Evolutionary conservation across 2,888 invertebrate species (phyloP).

Genomic region (Julus scandinavius): DNA sequence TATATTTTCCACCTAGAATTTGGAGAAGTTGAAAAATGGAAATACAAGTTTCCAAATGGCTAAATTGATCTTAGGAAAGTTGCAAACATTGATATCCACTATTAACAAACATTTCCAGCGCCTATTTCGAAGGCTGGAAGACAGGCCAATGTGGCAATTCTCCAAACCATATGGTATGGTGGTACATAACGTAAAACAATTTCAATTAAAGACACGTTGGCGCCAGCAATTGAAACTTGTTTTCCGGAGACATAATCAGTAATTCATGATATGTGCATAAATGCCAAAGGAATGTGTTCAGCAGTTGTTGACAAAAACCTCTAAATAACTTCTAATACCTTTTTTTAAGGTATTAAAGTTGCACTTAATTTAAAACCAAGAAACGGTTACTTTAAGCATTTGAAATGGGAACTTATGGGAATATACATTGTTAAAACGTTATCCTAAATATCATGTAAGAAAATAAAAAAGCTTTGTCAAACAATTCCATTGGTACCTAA

Average conservation of each 20-base stretch:
- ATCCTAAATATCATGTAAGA: no score
- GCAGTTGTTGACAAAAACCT: no score
- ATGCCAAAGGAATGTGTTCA: background rate
- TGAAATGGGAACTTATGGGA: no score
- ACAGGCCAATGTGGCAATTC: background rate
- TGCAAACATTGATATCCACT: background rate
- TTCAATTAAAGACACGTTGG: background rate
- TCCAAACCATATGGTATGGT: background rate
- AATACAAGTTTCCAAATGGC: background rate
- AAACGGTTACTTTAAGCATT: no score
- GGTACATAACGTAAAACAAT: background rate
- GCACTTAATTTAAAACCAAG: no score
- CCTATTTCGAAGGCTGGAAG: background rate
- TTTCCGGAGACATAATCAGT: background rate
- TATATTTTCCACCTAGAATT: no score
- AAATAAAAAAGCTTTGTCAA: no score
- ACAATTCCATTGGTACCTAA: no score
- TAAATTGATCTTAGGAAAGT: background rate
- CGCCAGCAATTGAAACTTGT: background rate
- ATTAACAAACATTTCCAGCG: background rate
- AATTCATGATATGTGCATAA: background rate
- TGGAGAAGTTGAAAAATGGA: no score
- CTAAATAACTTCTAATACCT: no score
- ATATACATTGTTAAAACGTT: no score
- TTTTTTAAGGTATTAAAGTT: no score